Evolutionary conservation across 2,113 vertebrate species (phyloP), one percentile per base, ranked within the genome.

Genomic region (Myodes glareolus): DNA sequence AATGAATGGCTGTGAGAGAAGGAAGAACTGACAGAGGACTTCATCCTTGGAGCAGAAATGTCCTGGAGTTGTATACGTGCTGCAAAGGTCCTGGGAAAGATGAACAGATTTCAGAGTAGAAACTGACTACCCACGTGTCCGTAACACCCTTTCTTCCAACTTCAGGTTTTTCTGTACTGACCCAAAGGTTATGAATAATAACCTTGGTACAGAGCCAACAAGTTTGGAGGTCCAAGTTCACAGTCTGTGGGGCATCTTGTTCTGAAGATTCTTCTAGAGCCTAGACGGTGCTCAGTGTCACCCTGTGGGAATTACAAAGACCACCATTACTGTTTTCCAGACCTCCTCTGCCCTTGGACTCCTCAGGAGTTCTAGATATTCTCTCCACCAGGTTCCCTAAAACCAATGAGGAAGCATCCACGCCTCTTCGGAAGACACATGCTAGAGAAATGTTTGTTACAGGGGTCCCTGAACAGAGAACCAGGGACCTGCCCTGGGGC

Each of bases 401-500:
- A 50, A 65, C 63, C 12, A 50, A 42, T 73, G 7, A 73, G 45
- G 36, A 92, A 70, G 36, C 1, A 3, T 31, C 63, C 82, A 42
- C 73, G 14, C 33, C 55, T 84, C 91, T 92, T 91, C 55, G 29
- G n/a, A 68, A 95, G 58, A 81, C 21, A 88, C 29, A 63, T 52
- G 14, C 42, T 45, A 50, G 58, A 89, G n/a, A 19, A 75, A 23
- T 63, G 7, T 67, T 68, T 76, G 72, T 42, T 70, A 21, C 19
- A 72, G 91, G 10, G 33, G 23, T 72, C 45, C 85, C 72, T 14
- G 61, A 77, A 47, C 70, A 52, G 95, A 89, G 25, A 95, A 3
- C 21, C 52, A 68, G 13, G 21, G 52, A 76, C 88, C 25, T 58
- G 70, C 52, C 95, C 36, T 88, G 82, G 88, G 92, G 95, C 29